phyloP scores from a whole-genome alignment of 2,888 invertebrate species.

The Dicranocentrus wangi region DNA sequence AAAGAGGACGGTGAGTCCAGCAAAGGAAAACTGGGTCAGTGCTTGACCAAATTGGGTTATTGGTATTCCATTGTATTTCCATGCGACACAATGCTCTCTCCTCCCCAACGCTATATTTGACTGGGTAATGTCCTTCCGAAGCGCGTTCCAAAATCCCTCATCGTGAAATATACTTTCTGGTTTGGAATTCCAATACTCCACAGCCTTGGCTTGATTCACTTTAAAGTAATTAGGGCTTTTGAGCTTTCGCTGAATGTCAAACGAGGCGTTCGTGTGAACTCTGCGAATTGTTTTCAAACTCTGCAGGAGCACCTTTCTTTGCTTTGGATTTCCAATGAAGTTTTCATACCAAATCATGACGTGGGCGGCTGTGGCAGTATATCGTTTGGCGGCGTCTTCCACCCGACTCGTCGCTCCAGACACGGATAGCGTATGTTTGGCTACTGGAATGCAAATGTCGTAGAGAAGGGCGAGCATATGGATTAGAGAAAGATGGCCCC shows the following conservation, averaged over 20 bases:
- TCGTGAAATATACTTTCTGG: constrained; percentile 27
- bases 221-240: neutral
- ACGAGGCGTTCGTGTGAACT: neutral
- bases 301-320: neutral
- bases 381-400: constrained; percentile 12
- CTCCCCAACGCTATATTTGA: neutral
- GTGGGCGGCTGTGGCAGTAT: constrained; percentile 23
- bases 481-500: neutral
- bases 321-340: neutral
- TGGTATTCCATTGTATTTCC: constrained; percentile 6
- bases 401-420: neutral
- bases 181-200: neutral
- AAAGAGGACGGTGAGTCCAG: constrained; percentile 83
- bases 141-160: constrained; percentile 24
- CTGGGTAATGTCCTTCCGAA: neutral
- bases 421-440: constrained; percentile 9
- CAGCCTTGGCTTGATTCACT: neutral
- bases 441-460: constrained; percentile 22
- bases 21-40: constrained; percentile 89
- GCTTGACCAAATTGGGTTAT: constrained; percentile 87
- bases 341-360: constrained; percentile 30
- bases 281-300: constrained; percentile 11
- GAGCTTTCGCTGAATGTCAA: constrained; percentile 7
- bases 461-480: constrained; percentile 29
- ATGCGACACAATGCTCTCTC: neutral